Percentiles rank a stretch among this genome's conserved stretches.
These are phyloP conservation scores for Eupristina koningsbergeri DNA, from an alignment of 1,140 invertebrate species.

Conservation along the genomic window DNA sequence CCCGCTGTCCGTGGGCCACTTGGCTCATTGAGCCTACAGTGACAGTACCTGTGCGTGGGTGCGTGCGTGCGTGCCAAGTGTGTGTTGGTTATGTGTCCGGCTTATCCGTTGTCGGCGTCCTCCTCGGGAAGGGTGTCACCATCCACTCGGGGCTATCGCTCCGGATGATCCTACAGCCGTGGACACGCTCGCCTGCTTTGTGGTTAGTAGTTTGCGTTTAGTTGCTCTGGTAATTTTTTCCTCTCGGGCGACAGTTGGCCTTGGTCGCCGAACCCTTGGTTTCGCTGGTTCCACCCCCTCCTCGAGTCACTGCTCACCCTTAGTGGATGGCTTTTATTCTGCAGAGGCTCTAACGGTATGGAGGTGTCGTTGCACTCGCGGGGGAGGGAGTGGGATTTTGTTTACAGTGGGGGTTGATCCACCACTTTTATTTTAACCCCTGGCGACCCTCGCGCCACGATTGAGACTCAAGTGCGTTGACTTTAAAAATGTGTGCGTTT, in stretches of 20 bases:
- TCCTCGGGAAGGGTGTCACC: neutral
- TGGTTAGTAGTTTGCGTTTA: neutral
- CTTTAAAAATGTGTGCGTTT: neutral
- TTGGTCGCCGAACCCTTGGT: no score
- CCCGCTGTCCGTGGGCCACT: no score
- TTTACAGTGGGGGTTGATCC: neutral
- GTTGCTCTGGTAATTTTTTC: neutral
- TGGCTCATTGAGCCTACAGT: no score
- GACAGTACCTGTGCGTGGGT: neutral
- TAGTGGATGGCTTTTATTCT: no score
- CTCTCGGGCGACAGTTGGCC: neutral
- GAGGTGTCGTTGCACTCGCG: neutral
- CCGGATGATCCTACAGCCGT: slow-evolving; percentile 16
- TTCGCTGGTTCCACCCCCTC: neutral
- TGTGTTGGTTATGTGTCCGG: neutral
- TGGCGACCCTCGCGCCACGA: neutral
- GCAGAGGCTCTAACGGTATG: neutral
- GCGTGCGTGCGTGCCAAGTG: neutral
- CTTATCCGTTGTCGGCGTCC: neutral
- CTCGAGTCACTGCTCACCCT: neutral
- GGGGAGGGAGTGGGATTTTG: neutral
- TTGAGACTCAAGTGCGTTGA: neutral
- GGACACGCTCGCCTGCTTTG: neutral
- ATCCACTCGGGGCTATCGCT: neutral
- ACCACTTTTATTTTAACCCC: neutral